Conservation (phyloP, 2,113 vertebrate species). For the Mastomys natalensis region DNA sequence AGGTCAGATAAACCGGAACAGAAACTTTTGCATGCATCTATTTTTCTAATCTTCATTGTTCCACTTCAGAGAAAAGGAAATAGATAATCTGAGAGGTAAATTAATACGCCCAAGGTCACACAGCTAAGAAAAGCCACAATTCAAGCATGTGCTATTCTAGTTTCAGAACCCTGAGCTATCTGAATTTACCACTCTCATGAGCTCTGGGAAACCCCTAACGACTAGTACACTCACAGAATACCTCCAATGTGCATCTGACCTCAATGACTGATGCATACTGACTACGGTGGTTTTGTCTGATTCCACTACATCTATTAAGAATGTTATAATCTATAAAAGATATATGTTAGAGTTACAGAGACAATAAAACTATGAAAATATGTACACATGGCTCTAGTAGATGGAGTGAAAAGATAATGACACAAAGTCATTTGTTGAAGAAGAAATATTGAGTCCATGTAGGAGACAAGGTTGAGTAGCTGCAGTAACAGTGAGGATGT, state of each 20-base stretch:
- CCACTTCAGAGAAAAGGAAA: constrained; percentile 56
- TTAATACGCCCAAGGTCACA: neutral
- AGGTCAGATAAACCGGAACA: constrained; percentile 18
- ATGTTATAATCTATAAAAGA: neutral
- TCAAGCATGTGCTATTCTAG: neutral
- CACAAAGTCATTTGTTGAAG: neutral
- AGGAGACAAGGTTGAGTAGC: neutral
- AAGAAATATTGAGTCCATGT: neutral
- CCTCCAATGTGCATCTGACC: neutral
- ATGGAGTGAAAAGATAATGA: neutral
- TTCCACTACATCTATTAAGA: neutral
- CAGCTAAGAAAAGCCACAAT: constrained; percentile 35
- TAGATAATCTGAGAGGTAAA: constrained; percentile 31
- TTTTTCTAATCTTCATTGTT: constrained; percentile 49
- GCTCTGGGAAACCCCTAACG: constrained; percentile 3
- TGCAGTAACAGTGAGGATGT: neutral
- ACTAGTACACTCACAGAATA: neutral
- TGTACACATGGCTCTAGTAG: too few species aligned
- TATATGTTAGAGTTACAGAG: neutral
- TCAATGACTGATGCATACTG: too few species aligned
- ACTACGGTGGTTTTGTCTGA: neutral
- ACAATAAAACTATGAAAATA: neutral
- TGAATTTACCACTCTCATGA: neutral
- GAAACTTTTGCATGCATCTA: neutral
- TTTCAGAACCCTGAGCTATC: neutral